A percentile compares a stretch with the other conserved stretches of the same genome.
Conservation (phyloP, 1,140 invertebrate species). For the Leptinotarsa texana region DNA sequence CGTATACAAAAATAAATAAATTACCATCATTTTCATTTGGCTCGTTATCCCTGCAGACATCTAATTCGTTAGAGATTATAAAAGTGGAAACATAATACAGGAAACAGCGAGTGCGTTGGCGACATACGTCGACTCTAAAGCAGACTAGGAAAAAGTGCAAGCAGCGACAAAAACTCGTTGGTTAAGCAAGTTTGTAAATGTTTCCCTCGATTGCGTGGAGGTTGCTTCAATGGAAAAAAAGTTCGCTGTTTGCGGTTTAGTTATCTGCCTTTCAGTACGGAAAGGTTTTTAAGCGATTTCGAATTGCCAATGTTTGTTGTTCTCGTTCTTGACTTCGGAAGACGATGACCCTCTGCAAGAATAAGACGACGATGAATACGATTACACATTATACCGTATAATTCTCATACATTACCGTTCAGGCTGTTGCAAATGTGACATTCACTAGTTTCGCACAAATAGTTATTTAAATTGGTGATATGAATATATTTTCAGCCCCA, state of each 20-base stretch:
- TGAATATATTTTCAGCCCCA: no score
- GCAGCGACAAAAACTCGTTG: not conserved
- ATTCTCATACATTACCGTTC: no score
- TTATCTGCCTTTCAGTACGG: not conserved
- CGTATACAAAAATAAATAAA: no score
- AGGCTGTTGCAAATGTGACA: no score
- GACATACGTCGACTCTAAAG: not conserved
- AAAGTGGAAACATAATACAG: not conserved
- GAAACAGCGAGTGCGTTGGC: not conserved
- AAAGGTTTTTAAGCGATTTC: not conserved
- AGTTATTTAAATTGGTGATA: no score
- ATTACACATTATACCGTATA: no score
- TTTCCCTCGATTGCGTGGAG: not conserved
- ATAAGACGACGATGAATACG: no score
- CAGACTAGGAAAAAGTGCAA: not conserved
- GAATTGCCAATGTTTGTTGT: not conserved
- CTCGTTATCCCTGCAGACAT: not conserved
- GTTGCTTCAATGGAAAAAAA: not conserved
- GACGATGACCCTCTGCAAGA: no score
- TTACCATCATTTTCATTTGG: no score
- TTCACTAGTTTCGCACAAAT: no score
- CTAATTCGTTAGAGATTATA: not conserved
- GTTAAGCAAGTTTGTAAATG: constrained; percentile 3
- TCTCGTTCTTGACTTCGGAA: not conserved
- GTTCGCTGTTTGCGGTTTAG: not conserved